A percentile compares a stretch with the other conserved stretches of the same genome.
These are phyloP conservation scores for Thalpophila matura DNA, from an alignment of 2,888 invertebrate species.

Conservation along the genomic window DNA sequence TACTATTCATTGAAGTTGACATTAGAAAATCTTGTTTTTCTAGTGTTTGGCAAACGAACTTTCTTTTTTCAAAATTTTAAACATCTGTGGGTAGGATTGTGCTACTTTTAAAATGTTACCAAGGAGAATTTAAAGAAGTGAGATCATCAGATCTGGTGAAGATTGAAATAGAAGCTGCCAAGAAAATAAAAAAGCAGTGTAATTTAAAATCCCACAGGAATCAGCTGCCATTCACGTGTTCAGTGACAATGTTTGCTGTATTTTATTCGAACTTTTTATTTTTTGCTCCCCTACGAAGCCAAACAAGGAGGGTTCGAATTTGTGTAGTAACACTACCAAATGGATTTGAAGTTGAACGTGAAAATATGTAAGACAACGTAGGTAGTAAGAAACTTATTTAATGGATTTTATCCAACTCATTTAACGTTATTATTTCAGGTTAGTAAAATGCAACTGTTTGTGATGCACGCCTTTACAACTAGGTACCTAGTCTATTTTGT, in stretches of 20 bases:
- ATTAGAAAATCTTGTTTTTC: not conserved
- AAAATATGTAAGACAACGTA: too few relatives aligned
- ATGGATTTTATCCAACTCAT: not conserved
- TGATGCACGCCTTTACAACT: not conserved
- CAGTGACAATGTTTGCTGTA: conserved; percentile 16
- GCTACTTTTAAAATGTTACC: conserved; percentile 37
- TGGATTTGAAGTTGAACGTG: too few relatives aligned
- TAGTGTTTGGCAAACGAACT: not conserved
- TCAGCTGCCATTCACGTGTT: conserved; percentile 45
- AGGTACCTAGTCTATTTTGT: not conserved
- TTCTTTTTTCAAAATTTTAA: conserved; percentile 25
- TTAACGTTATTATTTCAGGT: too few relatives aligned
- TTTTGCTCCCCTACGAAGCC: conserved; percentile 11
- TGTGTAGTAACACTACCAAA: not conserved
- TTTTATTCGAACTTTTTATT: conserved; percentile 13
- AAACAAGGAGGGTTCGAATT: conserved; percentile 5
- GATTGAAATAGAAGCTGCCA: conserved; percentile 37
- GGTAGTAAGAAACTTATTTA: conserved; percentile 4
- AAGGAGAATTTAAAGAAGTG: conserved; percentile 9
- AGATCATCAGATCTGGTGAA: conserved; percentile 6
- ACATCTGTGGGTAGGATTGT: not conserved
- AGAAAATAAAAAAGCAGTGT: conserved; percentile 28
- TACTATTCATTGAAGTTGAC: conserved; percentile 16
- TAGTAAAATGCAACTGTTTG: too few relatives aligned
- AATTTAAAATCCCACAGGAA: conserved; percentile 12